Conservation (phyloP, 2,888 invertebrate species). For the Macrosiphum euphorbiae region DNA sequence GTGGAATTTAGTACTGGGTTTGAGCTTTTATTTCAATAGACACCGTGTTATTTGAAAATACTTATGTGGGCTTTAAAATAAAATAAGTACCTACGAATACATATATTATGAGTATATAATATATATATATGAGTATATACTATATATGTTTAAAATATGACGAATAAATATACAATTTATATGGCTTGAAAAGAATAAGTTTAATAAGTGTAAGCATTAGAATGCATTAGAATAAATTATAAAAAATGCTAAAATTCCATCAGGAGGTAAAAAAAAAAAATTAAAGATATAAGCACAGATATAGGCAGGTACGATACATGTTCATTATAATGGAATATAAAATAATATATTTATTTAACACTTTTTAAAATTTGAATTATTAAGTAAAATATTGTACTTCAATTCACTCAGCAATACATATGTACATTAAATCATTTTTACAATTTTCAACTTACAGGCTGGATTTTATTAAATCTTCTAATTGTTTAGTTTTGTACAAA, state of each 20-base stretch:
- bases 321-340: background rate
- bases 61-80: constrained; percentile 28
- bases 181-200: background rate
- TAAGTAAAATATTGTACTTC: no score
- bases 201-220: background rate
- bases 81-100: background rate
- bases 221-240: background rate
- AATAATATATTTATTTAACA: background rate
- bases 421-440: no score
- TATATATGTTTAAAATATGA: background rate
- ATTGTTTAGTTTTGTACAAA: background rate
- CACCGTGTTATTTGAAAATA: background rate
- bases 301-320: background rate
- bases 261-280: background rate
- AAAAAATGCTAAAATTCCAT: background rate
- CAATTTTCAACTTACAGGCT: background rate
- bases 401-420: no score
- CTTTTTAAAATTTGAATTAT: background rate
- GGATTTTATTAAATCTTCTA: background rate
- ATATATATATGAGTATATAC: background rate
- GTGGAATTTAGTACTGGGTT: background rate
- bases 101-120: background rate
- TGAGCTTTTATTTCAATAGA: constrained; percentile 29
- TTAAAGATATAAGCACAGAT: background rate
- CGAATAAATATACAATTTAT: background rate